These are phyloP conservation scores for Agrotis exclamationis DNA, from an alignment of 2,888 invertebrate genomes.

Conservation along the genomic window DNA sequence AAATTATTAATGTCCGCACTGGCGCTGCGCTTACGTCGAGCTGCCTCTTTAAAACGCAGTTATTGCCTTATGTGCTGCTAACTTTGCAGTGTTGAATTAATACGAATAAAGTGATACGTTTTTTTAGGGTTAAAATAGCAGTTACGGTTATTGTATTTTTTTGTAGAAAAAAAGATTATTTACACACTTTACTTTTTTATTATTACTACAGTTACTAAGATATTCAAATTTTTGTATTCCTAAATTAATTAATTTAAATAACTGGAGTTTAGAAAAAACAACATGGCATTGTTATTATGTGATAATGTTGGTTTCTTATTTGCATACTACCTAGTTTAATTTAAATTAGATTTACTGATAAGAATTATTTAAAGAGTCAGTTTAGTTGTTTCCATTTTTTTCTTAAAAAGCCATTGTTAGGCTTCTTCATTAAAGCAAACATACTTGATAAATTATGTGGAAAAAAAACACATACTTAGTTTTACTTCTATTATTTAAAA, in stretches of 20 bases:
- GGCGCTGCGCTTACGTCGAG: constrained; percentile 76
- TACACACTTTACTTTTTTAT: too few relatives aligned
- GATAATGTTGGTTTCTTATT: constrained; percentile 5
- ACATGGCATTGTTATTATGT: not conserved
- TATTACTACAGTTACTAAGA: too few relatives aligned
- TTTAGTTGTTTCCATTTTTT: constrained; percentile 6
- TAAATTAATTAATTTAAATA: not conserved
- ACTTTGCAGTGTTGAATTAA: constrained; percentile 55
- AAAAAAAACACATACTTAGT: not conserved
- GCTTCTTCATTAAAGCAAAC: not conserved
- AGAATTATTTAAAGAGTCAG: constrained; percentile 27
- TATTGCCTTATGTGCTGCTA: constrained; percentile 71
- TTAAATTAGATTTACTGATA: constrained; percentile 49
- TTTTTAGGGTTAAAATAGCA: constrained; percentile 28
- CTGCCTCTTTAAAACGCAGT: constrained; percentile 85
- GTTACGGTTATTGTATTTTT: not conserved
- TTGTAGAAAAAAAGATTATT: too few relatives aligned
- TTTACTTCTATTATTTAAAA: constrained; percentile 9
- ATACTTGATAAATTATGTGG: not conserved
- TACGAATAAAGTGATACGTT: constrained; percentile 47
- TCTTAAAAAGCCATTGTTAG: constrained; percentile 25
- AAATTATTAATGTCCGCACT: constrained; percentile 87
- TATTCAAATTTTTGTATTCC: not conserved
- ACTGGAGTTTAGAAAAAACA: not conserved
- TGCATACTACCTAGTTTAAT: constrained; percentile 17